Evolutionary conservation across 2,797 vertebrate genomes (phyloP), one percentile per base, ranked within the genome.

Genomic region (Sebastolobus alascanus): DNA sequence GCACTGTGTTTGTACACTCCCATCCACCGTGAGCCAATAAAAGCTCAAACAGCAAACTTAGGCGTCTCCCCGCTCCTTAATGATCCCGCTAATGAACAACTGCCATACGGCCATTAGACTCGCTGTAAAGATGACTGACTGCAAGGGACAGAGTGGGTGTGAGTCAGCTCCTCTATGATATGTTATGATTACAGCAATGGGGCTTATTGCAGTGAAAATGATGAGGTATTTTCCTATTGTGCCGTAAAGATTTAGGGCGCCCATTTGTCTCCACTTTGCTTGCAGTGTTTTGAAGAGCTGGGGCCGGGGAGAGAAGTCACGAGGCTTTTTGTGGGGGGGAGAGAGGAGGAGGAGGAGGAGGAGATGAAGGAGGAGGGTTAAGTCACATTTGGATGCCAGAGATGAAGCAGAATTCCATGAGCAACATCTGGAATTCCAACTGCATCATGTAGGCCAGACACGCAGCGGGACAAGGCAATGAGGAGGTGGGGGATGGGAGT

Each of bases 361-460:
- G 89, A 80, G 82, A 63, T 37, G 35, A 63, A 22, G 33, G 65
- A 72, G 68, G 75, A 82, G 89, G 74, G 86, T 87, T 84, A 86
- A 92, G 83, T 93, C 92, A 90, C 92, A 92, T 94, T 93, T 91
- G 87, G 92, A 94, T 89, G 89, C 92, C 93, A 94, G 86, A 91
- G 89, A 93, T 92, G 88, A 85, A 92, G 92, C 85, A 93, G 93
- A 93, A 95, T 95, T 95, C 93, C 94, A 93, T 91, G 88, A 94
- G 69, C 91, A 95, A 95, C 96, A 96, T 96, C 96, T 96, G 95
- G 96, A 95, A 95, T 94, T 94, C 90, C 86, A 77, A 94, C 93
- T 93, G 93, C 88, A 91, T 95, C 90, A 87, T 82, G 87, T 88
- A 80, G 74, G 84, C 87, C 88, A 90, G 84, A 85, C 81, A 70